phyloP scores from a whole-genome alignment of 2,888 invertebrate species.

The Periphyllus acericola region DNA sequence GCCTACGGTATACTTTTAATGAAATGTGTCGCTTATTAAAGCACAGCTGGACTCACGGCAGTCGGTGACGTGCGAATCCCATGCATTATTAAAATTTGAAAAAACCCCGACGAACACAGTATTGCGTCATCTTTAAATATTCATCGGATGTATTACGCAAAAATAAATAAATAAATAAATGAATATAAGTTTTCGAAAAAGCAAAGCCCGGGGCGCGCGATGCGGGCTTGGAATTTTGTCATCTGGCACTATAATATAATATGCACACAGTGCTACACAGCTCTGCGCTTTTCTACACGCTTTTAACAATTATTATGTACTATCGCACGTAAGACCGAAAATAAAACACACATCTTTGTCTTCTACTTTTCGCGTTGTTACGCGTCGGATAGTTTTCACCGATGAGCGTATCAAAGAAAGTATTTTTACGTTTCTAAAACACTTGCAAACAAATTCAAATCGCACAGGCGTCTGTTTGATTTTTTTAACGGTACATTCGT shows the following conservation, averaged over 20 bases:
- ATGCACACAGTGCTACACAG: too few species aligned
- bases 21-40: slow-evolving; percentile 21
- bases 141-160: neutral
- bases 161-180: slow-evolving; percentile 21
- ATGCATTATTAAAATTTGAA: slow-evolving; percentile 19
- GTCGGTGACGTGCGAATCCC: neutral
- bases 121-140: slow-evolving; percentile 1
- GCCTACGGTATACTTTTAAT: slow-evolving; percentile 2
- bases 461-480: too few species aligned
- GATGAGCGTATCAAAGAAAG: too few species aligned
- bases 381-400: neutral
- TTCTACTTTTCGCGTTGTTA: neutral
- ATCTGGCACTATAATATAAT: slow-evolving; percentile 2
- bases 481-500: too few species aligned
- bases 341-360: neutral
- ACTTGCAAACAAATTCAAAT: too few species aligned
- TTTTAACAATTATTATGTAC: neutral
- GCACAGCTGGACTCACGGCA: slow-evolving; percentile 2
- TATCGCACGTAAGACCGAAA: too few species aligned
- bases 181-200: slow-evolving; percentile 8
- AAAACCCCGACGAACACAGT: slow-evolving; percentile 4
- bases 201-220: neutral
- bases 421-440: too few species aligned
- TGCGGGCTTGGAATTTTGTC: neutral
- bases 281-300: neutral